phyloP scores from a whole-genome alignment of 1,140 invertebrate genomes.

The Drosophila simulans region DNA sequence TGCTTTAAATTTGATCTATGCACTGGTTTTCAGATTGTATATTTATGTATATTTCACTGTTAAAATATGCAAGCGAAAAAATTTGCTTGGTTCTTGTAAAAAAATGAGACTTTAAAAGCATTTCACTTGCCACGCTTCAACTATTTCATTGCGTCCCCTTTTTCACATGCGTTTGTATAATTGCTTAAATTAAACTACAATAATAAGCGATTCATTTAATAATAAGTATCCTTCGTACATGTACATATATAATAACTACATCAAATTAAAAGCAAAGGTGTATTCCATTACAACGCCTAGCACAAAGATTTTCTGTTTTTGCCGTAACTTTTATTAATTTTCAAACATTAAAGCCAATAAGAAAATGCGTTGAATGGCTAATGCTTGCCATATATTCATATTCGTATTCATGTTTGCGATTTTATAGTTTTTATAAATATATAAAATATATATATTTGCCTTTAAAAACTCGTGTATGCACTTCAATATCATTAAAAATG shows the following conservation, averaged over 20 bases:
- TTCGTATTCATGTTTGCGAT: constrained; percentile 57
- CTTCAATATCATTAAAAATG: constrained; percentile 71
- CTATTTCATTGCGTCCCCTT: constrained; percentile 56
- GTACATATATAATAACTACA: constrained; percentile 72
- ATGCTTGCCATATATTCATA: constrained; percentile 65
- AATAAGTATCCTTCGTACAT: constrained; percentile 64
- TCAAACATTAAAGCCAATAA: constrained; percentile 78
- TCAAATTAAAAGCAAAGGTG: constrained; percentile 71
- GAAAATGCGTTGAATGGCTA: constrained; percentile 72
- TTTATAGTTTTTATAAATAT: constrained; percentile 80
- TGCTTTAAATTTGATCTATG: constrained; percentile 75
- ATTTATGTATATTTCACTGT: constrained; percentile 70
- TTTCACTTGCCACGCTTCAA: constrained; percentile 75
- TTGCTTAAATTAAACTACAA: constrained; percentile 83
- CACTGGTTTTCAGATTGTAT: constrained; percentile 60
- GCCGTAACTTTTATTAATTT: constrained; percentile 40
- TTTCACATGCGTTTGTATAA: constrained; percentile 70
- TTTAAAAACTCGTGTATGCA: constrained; percentile 75
- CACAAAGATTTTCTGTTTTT: constrained; percentile 39
- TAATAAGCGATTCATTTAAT: constrained; percentile 80
- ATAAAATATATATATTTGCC: constrained; percentile 74
- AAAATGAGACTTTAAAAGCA: constrained; percentile 83
- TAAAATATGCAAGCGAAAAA: constrained; percentile 82
- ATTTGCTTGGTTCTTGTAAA: constrained; percentile 81
- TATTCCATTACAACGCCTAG: constrained; percentile 58